A percentile compares a stretch with the other conserved stretches of the same genome.
These are phyloP conservation scores for Terebella lapidaria DNA, from an alignment of 2,888 invertebrate genomes.

Conservation along the genomic window DNA sequence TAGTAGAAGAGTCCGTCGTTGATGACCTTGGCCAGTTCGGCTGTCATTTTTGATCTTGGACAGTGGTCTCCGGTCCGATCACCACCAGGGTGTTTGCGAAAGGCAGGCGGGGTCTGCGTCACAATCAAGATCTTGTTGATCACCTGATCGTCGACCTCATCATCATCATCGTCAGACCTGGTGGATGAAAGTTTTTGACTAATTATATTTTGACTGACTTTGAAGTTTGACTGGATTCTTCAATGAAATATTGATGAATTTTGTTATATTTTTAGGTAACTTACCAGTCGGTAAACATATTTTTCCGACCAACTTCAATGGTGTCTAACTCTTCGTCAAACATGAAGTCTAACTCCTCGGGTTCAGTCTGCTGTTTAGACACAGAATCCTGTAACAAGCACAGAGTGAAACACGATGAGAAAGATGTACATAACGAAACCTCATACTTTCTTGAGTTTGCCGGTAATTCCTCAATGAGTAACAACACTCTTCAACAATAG, in stretches of 20 bases:
- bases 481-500: too few relatives aligned
- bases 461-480: too few relatives aligned
- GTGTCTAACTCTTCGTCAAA: slow-evolving; percentile 90
- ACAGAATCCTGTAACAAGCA: too few relatives aligned
- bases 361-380: too few relatives aligned
- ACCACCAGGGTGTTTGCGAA: slow-evolving; percentile 78
- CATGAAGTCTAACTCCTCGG: slow-evolving; percentile 90
- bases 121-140: slow-evolving; percentile 91
- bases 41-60: slow-evolving; percentile 86
- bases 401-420: too few relatives aligned
- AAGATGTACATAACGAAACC: too few relatives aligned
- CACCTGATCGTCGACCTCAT: slow-evolving; percentile 86
- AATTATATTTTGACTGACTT: too few relatives aligned
- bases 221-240: too few relatives aligned
- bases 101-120: slow-evolving; percentile 66
- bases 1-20: slow-evolving; percentile 95
- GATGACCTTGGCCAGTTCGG: slow-evolving; percentile 89
- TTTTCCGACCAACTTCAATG: slow-evolving; percentile 39
- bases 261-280: neutral
- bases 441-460: too few relatives aligned
- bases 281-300: slow-evolving; percentile 50
- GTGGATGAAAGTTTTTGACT: too few relatives aligned
- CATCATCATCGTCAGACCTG: slow-evolving; percentile 61
- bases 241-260: too few relatives aligned
- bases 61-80: slow-evolving; percentile 87